These are phyloP conservation scores for Crematogaster levior DNA, from an alignment of 2,888 invertebrate genomes.

Conservation along the genomic window DNA sequence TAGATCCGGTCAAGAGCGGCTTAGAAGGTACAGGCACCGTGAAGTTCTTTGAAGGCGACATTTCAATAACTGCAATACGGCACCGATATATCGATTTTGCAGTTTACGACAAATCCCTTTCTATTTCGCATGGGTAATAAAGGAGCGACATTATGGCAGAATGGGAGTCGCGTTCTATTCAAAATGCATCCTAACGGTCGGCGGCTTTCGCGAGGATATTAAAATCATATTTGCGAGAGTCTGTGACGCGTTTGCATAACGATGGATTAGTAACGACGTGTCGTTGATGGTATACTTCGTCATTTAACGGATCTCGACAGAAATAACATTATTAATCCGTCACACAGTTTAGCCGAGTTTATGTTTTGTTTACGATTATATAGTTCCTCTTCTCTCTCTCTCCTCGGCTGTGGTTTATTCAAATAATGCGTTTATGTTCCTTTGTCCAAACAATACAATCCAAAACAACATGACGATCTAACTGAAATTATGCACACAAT, in stretches of 20 bases:
- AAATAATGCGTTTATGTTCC: slow-evolving; percentile 21
- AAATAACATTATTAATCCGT: slow-evolving; percentile 45
- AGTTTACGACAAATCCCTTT: slow-evolving; percentile 51
- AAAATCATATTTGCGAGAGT: slow-evolving; percentile 52
- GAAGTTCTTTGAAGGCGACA: slow-evolving; percentile 17
- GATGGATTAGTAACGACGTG: slow-evolving; percentile 43
- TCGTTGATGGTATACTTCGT: slow-evolving; percentile 41
- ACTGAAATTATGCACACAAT: not conserved
- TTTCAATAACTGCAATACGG: slow-evolving; percentile 44
- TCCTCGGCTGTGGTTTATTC: slow-evolving; percentile 10
- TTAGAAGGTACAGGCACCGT: not conserved
- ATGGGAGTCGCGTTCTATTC: slow-evolving; percentile 22
- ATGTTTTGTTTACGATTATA: slow-evolving; percentile 15
- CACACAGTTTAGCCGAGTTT: slow-evolving; percentile 19
- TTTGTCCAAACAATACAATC: slow-evolving; percentile 19
- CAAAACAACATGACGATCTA: slow-evolving; percentile 9
- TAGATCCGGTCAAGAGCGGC: slow-evolving; percentile 1
- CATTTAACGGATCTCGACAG: slow-evolving; percentile 17
- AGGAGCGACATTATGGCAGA: slow-evolving; percentile 40
- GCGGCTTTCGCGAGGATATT: slow-evolving; percentile 42
- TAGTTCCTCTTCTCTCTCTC: not conserved
- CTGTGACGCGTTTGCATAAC: slow-evolving; percentile 36
- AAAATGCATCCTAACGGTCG: slow-evolving; percentile 34
- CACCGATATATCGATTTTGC: slow-evolving; percentile 48
- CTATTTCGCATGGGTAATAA: slow-evolving; percentile 48